These are phyloP conservation scores for Ceratoteleas bidentatus DNA, from an alignment of 1,140 invertebrate genomes.

Conservation along the genomic window DNA sequence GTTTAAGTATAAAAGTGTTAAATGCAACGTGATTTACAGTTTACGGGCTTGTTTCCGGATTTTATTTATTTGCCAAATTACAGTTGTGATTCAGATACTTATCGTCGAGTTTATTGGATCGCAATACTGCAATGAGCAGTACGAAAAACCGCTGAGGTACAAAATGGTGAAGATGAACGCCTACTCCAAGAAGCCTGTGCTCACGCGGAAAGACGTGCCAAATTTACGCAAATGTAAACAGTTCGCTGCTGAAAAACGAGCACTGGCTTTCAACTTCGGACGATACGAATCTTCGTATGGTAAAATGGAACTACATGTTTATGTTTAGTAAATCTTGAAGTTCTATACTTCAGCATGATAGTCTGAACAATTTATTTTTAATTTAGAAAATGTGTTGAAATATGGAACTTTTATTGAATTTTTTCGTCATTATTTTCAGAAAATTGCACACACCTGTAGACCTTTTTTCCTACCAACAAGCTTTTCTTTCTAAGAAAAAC, in stretches of 20 bases:
- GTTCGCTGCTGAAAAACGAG: conserved; percentile 82
- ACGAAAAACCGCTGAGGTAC: conserved; percentile 64
- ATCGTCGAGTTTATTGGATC: conserved; percentile 20
- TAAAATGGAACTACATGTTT: conserved; percentile 37
- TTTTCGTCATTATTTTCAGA: no score
- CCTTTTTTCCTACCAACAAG: no score
- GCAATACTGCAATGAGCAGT: conserved; percentile 64
- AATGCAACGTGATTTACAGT: neutral
- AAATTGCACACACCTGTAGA: no score
- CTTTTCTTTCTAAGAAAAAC: no score
- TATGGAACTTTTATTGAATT: no score
- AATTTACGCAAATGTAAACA: conserved; percentile 81
- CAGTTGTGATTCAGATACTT: conserved; percentile 16
- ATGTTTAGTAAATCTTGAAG: no score
- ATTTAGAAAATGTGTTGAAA: no score
- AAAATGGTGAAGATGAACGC: conserved; percentile 69
- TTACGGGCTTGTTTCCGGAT: neutral
- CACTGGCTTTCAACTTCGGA: conserved; percentile 85
- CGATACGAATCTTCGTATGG: conserved; percentile 68
- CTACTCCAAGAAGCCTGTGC: conserved; percentile 70
- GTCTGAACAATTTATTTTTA: no score
- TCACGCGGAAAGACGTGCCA: conserved; percentile 67
- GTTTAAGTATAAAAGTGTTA: neutral
- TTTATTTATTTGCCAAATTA: conserved; percentile 2
- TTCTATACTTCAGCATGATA: no score